Percentiles rank a stretch among this genome's conserved stretches.
phyloP scores from a whole-genome alignment of 2,888 invertebrate species.

The Tetranychus piercei region DNA sequence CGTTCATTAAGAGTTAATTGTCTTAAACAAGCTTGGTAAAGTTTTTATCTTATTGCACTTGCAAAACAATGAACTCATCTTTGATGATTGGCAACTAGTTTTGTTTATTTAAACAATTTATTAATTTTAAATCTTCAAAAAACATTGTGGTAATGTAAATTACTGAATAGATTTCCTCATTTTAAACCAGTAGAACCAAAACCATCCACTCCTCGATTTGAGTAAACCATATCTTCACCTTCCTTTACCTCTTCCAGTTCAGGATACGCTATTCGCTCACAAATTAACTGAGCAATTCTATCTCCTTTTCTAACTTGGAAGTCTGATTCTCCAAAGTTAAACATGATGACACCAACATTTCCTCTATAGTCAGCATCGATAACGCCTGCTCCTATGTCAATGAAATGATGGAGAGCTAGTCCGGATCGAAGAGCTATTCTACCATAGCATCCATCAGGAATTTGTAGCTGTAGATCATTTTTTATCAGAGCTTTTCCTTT shows the following conservation, averaged over 20 bases:
- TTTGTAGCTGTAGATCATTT: constrained; percentile 64
- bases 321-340: constrained; percentile 68
- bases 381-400: constrained; percentile 93
- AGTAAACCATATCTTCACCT: too few species aligned
- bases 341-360: constrained; percentile 77
- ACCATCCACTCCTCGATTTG: too few species aligned
- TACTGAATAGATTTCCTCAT: too few species aligned
- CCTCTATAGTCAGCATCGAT: constrained; percentile 89
- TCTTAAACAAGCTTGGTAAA: too few species aligned
- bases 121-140: too few species aligned
- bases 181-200: too few species aligned
- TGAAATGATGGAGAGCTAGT: constrained; percentile 77
- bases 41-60: too few species aligned
- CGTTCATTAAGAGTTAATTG: too few species aligned
- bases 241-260: constrained; percentile 49
- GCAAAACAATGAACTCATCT: too few species aligned
- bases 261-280: constrained; percentile 74
- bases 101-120: too few species aligned
- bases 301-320: constrained; percentile 69
- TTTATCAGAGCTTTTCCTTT: constrained; percentile 64
- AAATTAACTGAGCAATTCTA: constrained; percentile 86
- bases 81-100: too few species aligned
- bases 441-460: constrained; percentile 82
- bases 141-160: too few species aligned
- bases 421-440: constrained; percentile 59